phyloP scores from a whole-genome alignment of 2,888 invertebrate genomes.

The Yponomeuta malinellus region DNA sequence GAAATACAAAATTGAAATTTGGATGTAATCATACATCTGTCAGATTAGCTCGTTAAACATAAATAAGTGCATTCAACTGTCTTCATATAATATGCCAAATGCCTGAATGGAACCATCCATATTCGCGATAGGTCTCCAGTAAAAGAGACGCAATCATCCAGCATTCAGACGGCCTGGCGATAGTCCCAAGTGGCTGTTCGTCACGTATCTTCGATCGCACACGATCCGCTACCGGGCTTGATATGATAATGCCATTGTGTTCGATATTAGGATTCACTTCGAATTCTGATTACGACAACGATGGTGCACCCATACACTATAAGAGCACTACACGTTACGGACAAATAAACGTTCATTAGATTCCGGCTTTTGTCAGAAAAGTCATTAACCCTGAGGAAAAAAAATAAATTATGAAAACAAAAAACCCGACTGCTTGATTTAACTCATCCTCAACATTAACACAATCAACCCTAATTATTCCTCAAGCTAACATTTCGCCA shows the following conservation, averaged over 20 bases:
- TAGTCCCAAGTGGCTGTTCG: background rate
- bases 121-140: background rate
- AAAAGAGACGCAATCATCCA: background rate
- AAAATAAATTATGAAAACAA: no score
- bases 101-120: background rate
- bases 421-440: no score
- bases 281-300: conserved; percentile 23
- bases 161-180: background rate
- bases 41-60: no score
- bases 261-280: conserved; percentile 28
- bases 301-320: background rate
- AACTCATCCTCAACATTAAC: no score
- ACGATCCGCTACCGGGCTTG: conserved; percentile 20
- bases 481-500: no score
- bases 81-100: no score
- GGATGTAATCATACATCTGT: no score
- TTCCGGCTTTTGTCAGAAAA: background rate
- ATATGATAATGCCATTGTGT: conserved; percentile 18
- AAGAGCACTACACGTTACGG: background rate
- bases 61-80: no score
- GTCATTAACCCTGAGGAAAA: background rate
- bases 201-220: conserved; percentile 19
- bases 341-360: background rate
- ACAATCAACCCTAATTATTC: no score
- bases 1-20: no score